A percentile compares a stretch with the other conserved stretches of the same genome.
Conservation (phyloP, 2,797 vertebrate species). For the Morus bassanus region DNA sequence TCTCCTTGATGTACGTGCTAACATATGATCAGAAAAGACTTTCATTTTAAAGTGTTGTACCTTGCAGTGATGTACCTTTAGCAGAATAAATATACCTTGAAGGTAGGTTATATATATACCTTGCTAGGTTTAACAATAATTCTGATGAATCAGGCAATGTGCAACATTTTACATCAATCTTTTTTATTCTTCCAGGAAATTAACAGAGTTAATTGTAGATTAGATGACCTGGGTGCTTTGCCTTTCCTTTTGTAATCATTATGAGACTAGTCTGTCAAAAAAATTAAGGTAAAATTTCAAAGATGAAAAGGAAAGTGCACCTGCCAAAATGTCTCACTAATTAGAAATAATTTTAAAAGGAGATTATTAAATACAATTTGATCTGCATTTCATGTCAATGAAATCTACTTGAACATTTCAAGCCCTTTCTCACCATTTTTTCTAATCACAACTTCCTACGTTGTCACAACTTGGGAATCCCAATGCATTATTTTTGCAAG, state of each 20-base stretch:
- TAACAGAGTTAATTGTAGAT: conserved; percentile 43
- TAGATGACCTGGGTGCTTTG: conserved; percentile 34
- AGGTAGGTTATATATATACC: too few species aligned
- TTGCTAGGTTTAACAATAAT: conserved; percentile 30
- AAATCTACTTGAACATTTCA: not conserved
- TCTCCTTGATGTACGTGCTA: conserved; percentile 42
- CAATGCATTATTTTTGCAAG: conserved; percentile 1
- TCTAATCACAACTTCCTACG: not conserved
- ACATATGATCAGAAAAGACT: conserved; percentile 22
- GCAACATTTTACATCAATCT: conserved; percentile 42
- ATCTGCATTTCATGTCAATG: not conserved
- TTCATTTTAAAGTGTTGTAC: not conserved
- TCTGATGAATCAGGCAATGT: not conserved
- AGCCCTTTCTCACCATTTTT: not conserved
- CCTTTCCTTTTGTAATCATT: conserved; percentile 44
- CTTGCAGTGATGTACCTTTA: conserved; percentile 20
- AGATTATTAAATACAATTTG: conserved; percentile 14
- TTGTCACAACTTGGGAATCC: not conserved
- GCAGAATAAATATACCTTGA: conserved; percentile 7
- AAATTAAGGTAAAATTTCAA: conserved; percentile 24
- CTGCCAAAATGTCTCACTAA: conserved; percentile 12
- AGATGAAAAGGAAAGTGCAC: not conserved
- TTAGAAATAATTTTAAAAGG: conserved; percentile 27
- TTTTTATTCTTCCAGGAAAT: conserved; percentile 33
- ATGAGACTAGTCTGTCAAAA: conserved; percentile 28